Base-by-base conservation (phyloP, 2,888 invertebrate species). In the Scaptomyza polygonia region DNA sequence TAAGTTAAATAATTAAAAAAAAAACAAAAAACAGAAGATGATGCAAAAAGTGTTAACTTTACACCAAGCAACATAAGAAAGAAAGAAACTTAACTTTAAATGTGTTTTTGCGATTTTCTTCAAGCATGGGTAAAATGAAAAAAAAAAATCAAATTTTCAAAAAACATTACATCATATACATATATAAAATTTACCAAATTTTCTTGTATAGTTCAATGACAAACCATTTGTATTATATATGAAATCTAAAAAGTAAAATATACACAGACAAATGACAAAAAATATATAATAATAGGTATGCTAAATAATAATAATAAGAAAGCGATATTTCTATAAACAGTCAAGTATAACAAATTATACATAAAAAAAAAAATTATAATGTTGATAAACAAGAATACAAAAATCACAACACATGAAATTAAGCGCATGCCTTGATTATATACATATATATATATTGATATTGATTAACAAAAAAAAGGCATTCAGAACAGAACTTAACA, bases 211-310 rank as follows among this genome's bases (percentile, higher is more conserved):
- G 87, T 76, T 79, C 79, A 84, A 79, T 64, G 59, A 82, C 78
- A 84, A 84, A 74, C 72, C 69, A 86, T 84, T 77, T 86, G 79
- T 85, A 86, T 79, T 69, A 86, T 87, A 87, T 79, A 86, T 86
- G 55, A 81, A 73, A 67, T 64, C 62, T 39, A 45, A 75, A 73
- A 36, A 36, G 42, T 51, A 73, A 75, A 65, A 34, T 27, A 43
- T 21, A 48, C 21, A 72, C 53, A 40, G 42, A 56, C 11, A 36
- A 18, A 29, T 6, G 14, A 12, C 21, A 40, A 34, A 54, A 21
- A 47, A 36, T 32, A 30, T 8, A 57, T 27, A 44, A 63, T 14
- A 55, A 43, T 39, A n/a, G n/a, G 1, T 59, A 69, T 67, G 79
- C 75, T 67, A 69, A 72, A 69, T 30, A 66, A 34, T 30, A 57